These are phyloP conservation scores for Acanthis flammea DNA, from an alignment of 2,797 vertebrate species.

Conservation along the genomic window DNA sequence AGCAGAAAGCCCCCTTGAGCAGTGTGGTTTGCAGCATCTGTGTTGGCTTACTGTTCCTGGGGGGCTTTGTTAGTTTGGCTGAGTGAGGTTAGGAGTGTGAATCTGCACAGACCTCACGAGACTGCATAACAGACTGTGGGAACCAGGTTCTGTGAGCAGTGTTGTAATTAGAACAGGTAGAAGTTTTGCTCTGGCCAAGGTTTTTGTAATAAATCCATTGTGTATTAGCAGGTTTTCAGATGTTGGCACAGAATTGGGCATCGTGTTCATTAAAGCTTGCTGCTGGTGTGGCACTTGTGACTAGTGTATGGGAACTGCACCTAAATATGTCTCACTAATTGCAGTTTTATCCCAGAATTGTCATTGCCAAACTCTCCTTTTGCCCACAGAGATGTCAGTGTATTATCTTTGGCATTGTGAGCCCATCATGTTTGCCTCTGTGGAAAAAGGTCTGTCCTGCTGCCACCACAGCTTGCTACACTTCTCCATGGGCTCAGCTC, in stretches of 20 bases:
- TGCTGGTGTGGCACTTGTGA: neutral
- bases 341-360: neutral
- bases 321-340: neutral
- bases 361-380: neutral
- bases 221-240: neutral
- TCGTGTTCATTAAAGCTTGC: neutral
- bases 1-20: neutral
- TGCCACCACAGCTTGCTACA: neutral
- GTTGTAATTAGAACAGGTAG: neutral
- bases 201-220: neutral
- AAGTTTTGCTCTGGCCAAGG: neutral
- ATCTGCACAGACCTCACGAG: neutral
- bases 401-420: neutral
- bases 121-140: neutral
- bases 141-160: neutral
- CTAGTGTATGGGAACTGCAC: neutral
- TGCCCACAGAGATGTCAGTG: neutral
- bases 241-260: neutral
- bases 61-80: neutral
- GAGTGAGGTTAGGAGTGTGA: neutral
- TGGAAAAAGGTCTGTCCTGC: neutral
- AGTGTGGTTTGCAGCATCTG: neutral
- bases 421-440: fast-evolving
- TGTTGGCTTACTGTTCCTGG: neutral
- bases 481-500: neutral